phyloP scores from a whole-genome alignment of 2,888 invertebrate genomes.

The Callinectes sapidus region DNA sequence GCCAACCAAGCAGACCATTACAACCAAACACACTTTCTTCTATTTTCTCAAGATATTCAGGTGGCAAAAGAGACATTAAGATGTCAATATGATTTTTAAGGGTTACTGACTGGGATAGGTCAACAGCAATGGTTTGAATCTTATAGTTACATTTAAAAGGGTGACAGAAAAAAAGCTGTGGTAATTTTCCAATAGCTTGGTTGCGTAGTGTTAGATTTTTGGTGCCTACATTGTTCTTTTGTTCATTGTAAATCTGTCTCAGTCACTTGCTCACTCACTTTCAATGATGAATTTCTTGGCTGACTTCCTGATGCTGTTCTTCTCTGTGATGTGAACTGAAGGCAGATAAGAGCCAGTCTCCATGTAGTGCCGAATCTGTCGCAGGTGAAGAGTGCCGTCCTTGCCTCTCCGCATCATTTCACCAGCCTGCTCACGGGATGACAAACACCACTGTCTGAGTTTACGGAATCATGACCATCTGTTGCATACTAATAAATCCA shows the following conservation, averaged over 20 bases:
- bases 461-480: neutral
- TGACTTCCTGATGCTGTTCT: constrained; percentile 63
- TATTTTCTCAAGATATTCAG: too few relatives aligned
- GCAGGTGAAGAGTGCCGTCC: constrained; percentile 58
- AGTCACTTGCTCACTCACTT: constrained; percentile 4
- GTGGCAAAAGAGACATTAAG: too few relatives aligned
- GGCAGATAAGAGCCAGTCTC: constrained; percentile 60
- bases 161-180: too few relatives aligned
- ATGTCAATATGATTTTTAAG: too few relatives aligned
- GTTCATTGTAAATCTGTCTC: neutral
- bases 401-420: constrained; percentile 65
- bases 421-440: constrained; percentile 39
- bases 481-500: neutral
- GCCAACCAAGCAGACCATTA: neutral
- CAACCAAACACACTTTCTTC: neutral
- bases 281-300: constrained; percentile 58
- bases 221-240: neutral
- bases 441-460: neutral
- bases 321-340: constrained; percentile 60
- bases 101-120: too few relatives aligned
- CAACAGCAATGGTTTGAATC: too few relatives aligned
- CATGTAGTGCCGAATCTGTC: constrained; percentile 59
- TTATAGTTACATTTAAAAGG: too few relatives aligned
- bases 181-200: too few relatives aligned
- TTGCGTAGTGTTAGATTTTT: neutral